phyloP scores from a whole-genome alignment of 2,888 invertebrate species.

The Antitype chi region DNA sequence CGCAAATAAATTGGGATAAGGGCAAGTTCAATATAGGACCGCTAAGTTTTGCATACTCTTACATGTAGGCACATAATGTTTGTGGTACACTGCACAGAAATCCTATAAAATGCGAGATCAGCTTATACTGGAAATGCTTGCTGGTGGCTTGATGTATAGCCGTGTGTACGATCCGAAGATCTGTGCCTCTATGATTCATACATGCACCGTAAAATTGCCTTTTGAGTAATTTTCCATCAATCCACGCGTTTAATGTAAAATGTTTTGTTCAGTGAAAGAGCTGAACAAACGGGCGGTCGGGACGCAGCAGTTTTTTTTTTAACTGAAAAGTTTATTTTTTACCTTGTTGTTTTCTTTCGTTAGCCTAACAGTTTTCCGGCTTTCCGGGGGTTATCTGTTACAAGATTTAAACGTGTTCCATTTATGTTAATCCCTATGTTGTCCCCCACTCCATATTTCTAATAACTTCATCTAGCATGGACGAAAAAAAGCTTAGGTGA shows the following conservation, averaged over 20 bases:
- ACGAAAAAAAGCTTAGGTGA: too few relatives aligned
- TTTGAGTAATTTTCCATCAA: slow-evolving; percentile 83
- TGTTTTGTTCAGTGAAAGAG: slow-evolving; percentile 73
- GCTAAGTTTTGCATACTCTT: slow-evolving; percentile 8
- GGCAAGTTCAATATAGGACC: too few relatives aligned
- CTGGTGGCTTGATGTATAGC: too few relatives aligned
- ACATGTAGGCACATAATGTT: slow-evolving; percentile 12
- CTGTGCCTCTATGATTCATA: slow-evolving; percentile 41
- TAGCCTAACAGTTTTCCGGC: neutral
- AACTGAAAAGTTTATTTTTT: neutral
- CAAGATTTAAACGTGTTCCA: too few relatives aligned
- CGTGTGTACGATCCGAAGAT: slow-evolving; percentile 24
- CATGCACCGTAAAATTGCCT: slow-evolving; percentile 63
- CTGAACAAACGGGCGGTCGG: slow-evolving; percentile 64
- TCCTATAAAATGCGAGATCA: too few relatives aligned
- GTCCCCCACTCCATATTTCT: too few relatives aligned
- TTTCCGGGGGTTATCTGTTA: too few relatives aligned
- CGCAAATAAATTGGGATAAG: too few relatives aligned
- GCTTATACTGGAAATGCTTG: too few relatives aligned
- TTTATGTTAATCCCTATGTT: too few relatives aligned
- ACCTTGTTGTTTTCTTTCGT: neutral
- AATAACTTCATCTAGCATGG: too few relatives aligned
- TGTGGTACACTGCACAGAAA: too few relatives aligned
- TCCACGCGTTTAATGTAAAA: slow-evolving; percentile 78
- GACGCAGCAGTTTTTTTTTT: slow-evolving; percentile 38